Percentiles rank a stretch among this genome's conserved stretches.
Conservation (phyloP, 2,888 invertebrate species). For the Xylota sylvarum region DNA sequence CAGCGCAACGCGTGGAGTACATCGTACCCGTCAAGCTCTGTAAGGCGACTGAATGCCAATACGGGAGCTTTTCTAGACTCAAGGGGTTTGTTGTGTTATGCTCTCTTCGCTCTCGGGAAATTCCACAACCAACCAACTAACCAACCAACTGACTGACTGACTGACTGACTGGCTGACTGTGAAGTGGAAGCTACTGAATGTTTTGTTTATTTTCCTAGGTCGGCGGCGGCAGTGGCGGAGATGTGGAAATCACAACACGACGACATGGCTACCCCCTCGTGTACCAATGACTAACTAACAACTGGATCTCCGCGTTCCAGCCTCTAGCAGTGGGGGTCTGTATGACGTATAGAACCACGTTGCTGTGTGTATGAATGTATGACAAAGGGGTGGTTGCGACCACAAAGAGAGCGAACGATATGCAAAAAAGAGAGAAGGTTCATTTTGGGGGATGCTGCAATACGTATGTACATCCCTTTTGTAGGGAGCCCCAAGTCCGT, state of each 20-base stretch:
- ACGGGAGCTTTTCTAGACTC: conserved; percentile 59
- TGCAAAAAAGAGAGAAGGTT: not conserved
- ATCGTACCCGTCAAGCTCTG: conserved; percentile 58
- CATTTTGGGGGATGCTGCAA: not conserved
- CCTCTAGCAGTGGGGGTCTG: not conserved
- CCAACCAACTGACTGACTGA: not conserved
- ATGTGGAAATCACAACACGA: conserved; percentile 42
- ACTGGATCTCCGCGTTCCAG: not conserved
- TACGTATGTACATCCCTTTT: not conserved
- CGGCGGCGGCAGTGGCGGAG: conserved; percentile 3
- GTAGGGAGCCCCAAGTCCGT: not conserved
- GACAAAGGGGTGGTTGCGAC: not conserved
- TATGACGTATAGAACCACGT: conserved; percentile 10
- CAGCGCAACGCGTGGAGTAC: conserved; percentile 41
- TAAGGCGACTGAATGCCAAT: conserved; percentile 61
- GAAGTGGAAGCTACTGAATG: conserved; percentile 19
- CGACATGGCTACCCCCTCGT: not conserved
- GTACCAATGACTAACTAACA: not conserved
- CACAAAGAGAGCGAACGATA: conserved; percentile 6
- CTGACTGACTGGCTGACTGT: not conserved
- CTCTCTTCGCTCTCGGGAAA: conserved; percentile 53
- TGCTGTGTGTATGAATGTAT: not conserved
- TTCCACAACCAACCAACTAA: conserved; percentile 12
- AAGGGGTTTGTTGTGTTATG: conserved; percentile 42
- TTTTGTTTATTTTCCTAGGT: conserved; percentile 72